Evolutionary conservation across 2,113 vertebrate species (phyloP).

Genomic region (Limanda limanda): DNA sequence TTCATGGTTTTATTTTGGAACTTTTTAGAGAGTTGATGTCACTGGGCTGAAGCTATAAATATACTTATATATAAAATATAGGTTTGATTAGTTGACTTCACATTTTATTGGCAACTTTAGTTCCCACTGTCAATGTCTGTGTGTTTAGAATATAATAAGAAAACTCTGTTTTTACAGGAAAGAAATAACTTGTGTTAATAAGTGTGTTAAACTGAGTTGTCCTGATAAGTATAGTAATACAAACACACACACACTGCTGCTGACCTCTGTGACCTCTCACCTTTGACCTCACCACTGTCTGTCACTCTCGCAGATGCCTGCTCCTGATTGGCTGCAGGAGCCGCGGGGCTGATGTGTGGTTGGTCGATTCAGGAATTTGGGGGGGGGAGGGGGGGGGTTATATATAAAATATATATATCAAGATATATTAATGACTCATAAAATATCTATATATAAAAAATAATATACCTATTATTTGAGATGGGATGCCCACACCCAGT

Average conservation of each 20-base stretch:
- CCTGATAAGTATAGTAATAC: conserved; percentile 51
- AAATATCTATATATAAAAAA: conserved; percentile 26
- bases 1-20: no score
- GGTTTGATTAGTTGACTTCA: no score
- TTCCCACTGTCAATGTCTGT: no score
- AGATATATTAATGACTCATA: conserved; percentile 5
- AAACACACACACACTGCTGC: conserved; percentile 59
- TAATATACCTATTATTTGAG: conserved; percentile 31
- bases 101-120: no score
- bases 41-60: no score
- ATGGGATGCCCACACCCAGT: conserved; percentile 53
- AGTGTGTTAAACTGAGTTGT: neutral
- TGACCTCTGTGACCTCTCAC: conserved; percentile 72
- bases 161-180: no score
- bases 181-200: neutral
- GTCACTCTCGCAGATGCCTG: conserved; percentile 41
- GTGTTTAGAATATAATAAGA: no score
- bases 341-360: conserved; percentile 59
- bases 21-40: no score
- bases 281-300: conserved; percentile 81
- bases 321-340: conserved; percentile 71
- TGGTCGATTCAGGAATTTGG: conserved; percentile 63
- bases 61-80: no score
- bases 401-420: conserved; percentile 62
- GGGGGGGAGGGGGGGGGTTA: conserved; percentile 28